A percentile compares a stretch with the other conserved stretches of the same genome.
These are phyloP conservation scores for Hypena proboscidalis DNA, from an alignment of 2,888 invertebrate species.

Conservation along the genomic window DNA sequence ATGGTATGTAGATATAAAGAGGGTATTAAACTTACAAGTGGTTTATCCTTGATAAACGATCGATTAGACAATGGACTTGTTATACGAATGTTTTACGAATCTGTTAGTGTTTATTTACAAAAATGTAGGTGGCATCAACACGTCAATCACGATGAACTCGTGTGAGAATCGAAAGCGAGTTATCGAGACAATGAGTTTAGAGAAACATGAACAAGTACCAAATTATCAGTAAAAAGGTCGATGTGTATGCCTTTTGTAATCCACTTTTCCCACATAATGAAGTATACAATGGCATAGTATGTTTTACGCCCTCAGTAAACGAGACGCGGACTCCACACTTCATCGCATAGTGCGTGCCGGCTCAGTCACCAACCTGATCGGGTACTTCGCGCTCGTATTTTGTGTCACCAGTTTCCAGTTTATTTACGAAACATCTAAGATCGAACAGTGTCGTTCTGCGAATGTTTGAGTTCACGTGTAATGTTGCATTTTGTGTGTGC, in stretches of 20 bases:
- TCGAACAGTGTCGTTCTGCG: constrained; percentile 40
- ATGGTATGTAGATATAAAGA: not conserved
- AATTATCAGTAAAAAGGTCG: constrained; percentile 49
- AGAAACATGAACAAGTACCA: constrained; percentile 31
- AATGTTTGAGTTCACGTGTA: constrained; percentile 45
- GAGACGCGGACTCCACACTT: constrained; percentile 48
- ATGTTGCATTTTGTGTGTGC: constrained; percentile 50
- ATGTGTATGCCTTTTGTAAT: constrained; percentile 69
- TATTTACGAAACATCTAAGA: constrained; percentile 53
- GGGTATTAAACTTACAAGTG: no score
- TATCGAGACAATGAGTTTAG: constrained; percentile 35
- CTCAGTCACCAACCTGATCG: constrained; percentile 67
- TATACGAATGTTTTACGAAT: not conserved
- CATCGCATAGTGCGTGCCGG: constrained; percentile 51
- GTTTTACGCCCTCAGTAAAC: constrained; percentile 69
- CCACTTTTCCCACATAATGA: constrained; percentile 72
- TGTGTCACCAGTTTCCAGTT: constrained; percentile 42
- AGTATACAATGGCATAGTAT: constrained; percentile 70
- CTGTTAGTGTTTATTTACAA: no score
- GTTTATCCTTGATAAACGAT: no score
- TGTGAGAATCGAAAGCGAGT: constrained; percentile 39
- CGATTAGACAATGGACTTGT: not conserved
- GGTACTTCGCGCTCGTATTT: constrained; percentile 65
- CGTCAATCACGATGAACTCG: constrained; percentile 7
- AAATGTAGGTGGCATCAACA: not conserved